Base-by-base conservation (phyloP, 2,888 invertebrate genomes). In the Halocaridina rubra region DNA sequence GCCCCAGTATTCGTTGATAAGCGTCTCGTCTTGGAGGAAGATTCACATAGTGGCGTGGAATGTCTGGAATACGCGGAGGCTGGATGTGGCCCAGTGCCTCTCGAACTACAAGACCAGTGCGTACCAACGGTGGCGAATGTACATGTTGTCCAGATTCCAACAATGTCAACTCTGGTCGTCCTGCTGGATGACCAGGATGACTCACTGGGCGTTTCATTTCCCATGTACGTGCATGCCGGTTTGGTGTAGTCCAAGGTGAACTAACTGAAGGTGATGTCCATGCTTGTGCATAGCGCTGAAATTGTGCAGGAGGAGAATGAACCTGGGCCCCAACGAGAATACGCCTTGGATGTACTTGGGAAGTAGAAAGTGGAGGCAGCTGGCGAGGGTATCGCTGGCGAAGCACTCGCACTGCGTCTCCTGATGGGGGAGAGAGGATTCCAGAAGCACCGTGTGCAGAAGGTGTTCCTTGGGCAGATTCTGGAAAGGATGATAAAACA, bases 71-170 rank as follows among this genome's bases (percentile, higher is more conserved):
- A 32, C 69, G 82, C 39, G 81, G 85, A 59, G 86, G 86, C 80
- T 85, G 88, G 61, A 88, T 75, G 81, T 84, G 87, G 27, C 84
- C 84, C 19, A 82, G 74, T 69, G 84, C 72, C 46, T 88, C 79
- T 71, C 88, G 86, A 46, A 86, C 84, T 46, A 86, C 2, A 93
- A 93, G 88, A 93, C 93, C 5, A 61, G 80, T 1, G 93, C 93
- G 88, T 94, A 93, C 3, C 94, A 92, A 0, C 94, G 94, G 72
- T 94, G 92, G 90, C 94, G 94, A 75, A 69, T 85, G 84, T 24
- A 87, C 78, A 53, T 85, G 88, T 77, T 85, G 82, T 39, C 87
- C 88, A 72, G 88, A 81, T 27, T 88, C 87, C 72, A 80, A 80
- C 29, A 84, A 72, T 71, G 79, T 84, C 75, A 84, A 24, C 79